These are phyloP conservation scores for Thumatha senex DNA, from an alignment of 2,888 invertebrate genomes.

Conservation along the genomic window DNA sequence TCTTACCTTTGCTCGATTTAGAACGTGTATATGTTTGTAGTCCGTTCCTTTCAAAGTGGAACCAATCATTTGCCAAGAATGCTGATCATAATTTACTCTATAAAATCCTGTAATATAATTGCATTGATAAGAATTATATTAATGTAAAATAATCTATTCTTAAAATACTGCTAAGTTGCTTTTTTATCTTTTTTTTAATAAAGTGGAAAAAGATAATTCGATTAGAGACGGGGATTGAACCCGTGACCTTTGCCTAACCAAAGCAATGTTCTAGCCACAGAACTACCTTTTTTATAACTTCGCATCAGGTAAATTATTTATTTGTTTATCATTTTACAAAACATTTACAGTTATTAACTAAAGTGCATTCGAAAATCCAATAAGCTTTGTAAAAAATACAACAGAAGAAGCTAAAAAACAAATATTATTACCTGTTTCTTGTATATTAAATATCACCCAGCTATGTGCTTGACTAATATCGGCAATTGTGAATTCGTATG, in stretches of 20 bases:
- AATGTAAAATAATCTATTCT: background rate
- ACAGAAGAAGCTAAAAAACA: no score
- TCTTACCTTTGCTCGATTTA: conserved; percentile 90
- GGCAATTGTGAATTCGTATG: conserved; percentile 43
- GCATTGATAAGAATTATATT: background rate
- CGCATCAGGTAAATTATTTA: no score
- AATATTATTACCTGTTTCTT: conserved; percentile 78
- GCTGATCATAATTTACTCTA: conserved; percentile 85
- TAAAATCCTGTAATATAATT: conserved; percentile 78
- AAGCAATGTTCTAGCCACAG: no score
- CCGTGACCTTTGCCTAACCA: no score
- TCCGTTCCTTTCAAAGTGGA: conserved; percentile 65
- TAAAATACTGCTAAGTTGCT: background rate
- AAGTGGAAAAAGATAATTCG: no score
- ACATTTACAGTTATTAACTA: no score
- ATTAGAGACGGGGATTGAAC: no score
- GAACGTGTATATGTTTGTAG: conserved; percentile 80
- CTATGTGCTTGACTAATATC: conserved; percentile 48
- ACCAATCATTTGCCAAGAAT: conserved; percentile 79
- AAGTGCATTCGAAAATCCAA: no score
- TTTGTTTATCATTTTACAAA: no score
- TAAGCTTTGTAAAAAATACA: no score
- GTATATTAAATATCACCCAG: conserved; percentile 85
- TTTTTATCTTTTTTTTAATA: no score
- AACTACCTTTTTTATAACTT: no score